Base-by-base conservation (phyloP, 1,140 invertebrate species). In the Drosophila quadrilineata region DNA sequence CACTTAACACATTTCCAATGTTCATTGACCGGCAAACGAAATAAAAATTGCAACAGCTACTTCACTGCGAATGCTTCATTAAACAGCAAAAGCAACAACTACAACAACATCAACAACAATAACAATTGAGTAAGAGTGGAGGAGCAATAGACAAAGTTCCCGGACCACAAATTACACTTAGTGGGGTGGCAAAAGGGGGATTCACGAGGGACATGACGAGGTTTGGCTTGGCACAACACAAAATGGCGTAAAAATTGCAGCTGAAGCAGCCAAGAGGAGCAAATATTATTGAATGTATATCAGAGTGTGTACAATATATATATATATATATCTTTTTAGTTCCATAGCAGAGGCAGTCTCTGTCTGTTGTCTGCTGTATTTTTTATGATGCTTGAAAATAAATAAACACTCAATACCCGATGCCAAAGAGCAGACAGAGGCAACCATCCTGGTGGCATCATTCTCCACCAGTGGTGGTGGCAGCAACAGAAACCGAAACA, bases 331-430 rank as follows among this genome's bases (percentile, higher is more conserved):
- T 57, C 8, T 21, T 36, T 35, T 10, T 6, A 3, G 19, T 19
- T 45, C n/a, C 14, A n/a, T n/a, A n/a, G n/a, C n/a, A n/a, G n/a
- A n/a, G n/a, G n/a, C 12, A 31, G 40, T 53, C 45, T 53, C 36
- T 68, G 46, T 19, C 28, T 66, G 53, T 29, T 31, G 33, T 40
- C 52, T 62, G 56, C 28, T 79, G 77, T 82, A 76, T 82, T 84
- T 84, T 82, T 82, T 82, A 82, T 82, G 77, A 82, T 84, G 72
- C 77, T 82, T 84, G 77, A 82, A 82, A 82, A 82, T 82, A 82
- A 82, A 82, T 82, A 82, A 82, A 82, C 77, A 82, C 77, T 82
- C 77, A 82, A 82, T 82, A 82, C 72, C 72, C 56, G 58, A 84
- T 82, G 59, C 68, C 76, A 80, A 80, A 82, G 76, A 80, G 76